phyloP scores from a whole-genome alignment of 1,140 invertebrate species.

The Anoplophora glabripennis region DNA sequence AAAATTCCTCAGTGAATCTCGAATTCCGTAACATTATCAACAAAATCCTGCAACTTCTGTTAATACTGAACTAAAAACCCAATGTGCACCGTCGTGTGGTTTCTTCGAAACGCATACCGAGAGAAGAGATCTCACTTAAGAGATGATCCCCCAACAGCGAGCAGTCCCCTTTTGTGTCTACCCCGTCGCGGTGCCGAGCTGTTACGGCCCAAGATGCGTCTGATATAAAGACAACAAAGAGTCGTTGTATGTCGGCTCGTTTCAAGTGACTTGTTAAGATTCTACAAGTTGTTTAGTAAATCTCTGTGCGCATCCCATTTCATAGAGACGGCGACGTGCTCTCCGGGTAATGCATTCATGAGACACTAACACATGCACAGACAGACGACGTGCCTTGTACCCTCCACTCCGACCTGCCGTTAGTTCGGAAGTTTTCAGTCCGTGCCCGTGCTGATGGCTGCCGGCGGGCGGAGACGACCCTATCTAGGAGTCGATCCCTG shows the following conservation, averaged over 20 bases:
- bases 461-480: too few relatives aligned
- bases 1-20: too few relatives aligned
- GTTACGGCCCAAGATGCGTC: not conserved
- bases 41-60: too few relatives aligned
- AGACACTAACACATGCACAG: slow-evolving; percentile 11
- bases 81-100: too few relatives aligned
- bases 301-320: slow-evolving; percentile 8
- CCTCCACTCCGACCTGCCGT: not conserved
- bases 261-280: slow-evolving; percentile 11
- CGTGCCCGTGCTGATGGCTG: too few relatives aligned
- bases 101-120: too few relatives aligned
- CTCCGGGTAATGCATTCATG: slow-evolving; percentile 7
- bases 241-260: slow-evolving; percentile 3
- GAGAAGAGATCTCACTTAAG: slow-evolving; percentile 2
- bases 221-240: slow-evolving; percentile 7
- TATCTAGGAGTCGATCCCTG: too few relatives aligned
- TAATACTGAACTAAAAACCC: too few relatives aligned
- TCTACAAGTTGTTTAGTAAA: slow-evolving; percentile 12
- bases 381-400: slow-evolving; percentile 6
- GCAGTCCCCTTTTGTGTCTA: not conserved
- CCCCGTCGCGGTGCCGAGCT: not conserved
- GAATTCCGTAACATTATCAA: too few relatives aligned
- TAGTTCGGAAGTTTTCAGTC: not conserved
- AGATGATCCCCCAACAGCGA: not conserved
- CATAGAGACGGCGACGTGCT: slow-evolving; percentile 7